These are phyloP conservation scores for Catocala fraxini DNA, from an alignment of 2,888 invertebrate genomes.

Conservation along the genomic window DNA sequence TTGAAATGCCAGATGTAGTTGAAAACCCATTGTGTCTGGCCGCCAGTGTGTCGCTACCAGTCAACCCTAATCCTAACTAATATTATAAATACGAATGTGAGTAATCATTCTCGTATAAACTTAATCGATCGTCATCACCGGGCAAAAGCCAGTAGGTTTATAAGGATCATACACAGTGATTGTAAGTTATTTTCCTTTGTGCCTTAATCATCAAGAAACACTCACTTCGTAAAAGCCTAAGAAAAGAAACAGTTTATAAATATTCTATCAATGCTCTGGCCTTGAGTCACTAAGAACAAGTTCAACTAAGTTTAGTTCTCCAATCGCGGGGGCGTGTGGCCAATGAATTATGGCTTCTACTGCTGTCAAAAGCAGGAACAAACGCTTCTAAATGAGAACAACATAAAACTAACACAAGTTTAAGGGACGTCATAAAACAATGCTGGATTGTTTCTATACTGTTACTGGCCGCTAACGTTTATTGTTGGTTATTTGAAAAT, in stretches of 20 bases:
- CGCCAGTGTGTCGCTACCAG: too few relatives aligned
- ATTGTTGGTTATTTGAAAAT: neutral
- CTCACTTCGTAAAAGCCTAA: neutral
- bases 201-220: neutral
- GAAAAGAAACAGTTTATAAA: neutral
- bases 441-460: conserved; percentile 2
- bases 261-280: neutral
- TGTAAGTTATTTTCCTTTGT: too few relatives aligned
- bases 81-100: too few relatives aligned
- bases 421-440: conserved; percentile 10
- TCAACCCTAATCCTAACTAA: too few relatives aligned
- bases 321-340: conserved; percentile 46
- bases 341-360: conserved; percentile 55
- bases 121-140: too few relatives aligned
- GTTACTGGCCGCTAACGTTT: neutral
- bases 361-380: conserved; percentile 51
- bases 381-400: conserved; percentile 47
- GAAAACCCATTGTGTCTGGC: too few relatives aligned
- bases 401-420: conserved; percentile 40
- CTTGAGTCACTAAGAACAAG: conserved; percentile 11
- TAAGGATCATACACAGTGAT: too few relatives aligned
- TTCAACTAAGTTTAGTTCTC: conserved; percentile 36
- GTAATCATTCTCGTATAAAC: too few relatives aligned
- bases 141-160: too few relatives aligned
- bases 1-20: too few relatives aligned